A percentile compares a stretch with the other conserved stretches of the same genome.
These are phyloP conservation scores for Eulemur macaco DNA, from an alignment of 2,113 vertebrate species.

Conservation along the genomic window DNA sequence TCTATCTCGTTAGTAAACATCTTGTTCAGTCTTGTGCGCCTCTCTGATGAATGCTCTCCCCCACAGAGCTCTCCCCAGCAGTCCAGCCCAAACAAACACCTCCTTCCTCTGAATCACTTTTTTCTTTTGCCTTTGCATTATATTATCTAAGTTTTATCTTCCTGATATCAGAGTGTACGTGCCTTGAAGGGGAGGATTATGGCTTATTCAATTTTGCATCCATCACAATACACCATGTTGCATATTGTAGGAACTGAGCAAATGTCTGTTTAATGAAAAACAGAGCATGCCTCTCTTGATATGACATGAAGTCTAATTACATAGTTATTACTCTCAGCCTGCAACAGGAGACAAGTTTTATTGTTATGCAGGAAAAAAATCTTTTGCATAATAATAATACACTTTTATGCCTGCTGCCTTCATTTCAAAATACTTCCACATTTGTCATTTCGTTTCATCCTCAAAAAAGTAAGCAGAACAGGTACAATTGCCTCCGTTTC, in stretches of 20 bases:
- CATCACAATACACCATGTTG: background rate
- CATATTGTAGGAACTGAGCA: background rate
- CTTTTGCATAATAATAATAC: constrained; percentile 17
- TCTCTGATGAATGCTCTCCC: background rate
- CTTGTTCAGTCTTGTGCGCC: background rate
- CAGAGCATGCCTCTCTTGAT: constrained; percentile 33
- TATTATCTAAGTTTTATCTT: constrained; percentile 22
- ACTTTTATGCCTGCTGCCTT: background rate
- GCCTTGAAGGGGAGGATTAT: constrained; percentile 28
- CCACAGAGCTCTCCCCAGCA: background rate
- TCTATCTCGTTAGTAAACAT: background rate
- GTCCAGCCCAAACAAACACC: background rate
- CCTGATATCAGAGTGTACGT: background rate
- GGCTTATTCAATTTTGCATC: background rate
- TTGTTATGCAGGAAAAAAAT: background rate
- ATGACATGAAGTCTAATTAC: constrained; percentile 55
- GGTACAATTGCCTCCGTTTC: background rate
- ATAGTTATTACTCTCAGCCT: constrained; percentile 55
- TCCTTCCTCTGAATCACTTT: background rate
- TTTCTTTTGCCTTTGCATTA: constrained; percentile 3
- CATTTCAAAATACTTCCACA: background rate
- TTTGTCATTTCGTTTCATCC: constrained; percentile 2
- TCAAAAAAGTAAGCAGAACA: background rate
- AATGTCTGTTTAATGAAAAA: constrained; percentile 53
- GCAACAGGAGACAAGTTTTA: background rate